Base-by-base conservation (phyloP, 2,113 vertebrate species). In the Cygnus atratus region DNA sequence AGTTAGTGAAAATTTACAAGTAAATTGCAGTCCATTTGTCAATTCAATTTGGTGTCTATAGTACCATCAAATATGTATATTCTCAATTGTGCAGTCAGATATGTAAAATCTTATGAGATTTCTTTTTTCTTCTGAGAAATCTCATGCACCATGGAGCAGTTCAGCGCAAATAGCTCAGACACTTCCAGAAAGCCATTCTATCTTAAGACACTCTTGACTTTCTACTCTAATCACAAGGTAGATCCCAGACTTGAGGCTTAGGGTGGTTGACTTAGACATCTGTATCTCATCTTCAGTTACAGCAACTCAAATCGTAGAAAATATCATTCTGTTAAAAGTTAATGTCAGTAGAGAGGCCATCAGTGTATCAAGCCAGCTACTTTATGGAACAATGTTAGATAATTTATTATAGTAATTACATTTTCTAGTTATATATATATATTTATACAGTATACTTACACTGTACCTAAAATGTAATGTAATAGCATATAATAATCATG, bases 21-120 rank as follows among this genome's bases (percentile, higher is more conserved):
- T 3, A 43, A 67, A 46, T 75, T 37, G 5, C 61, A 46, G 28
- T 61, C 65, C 6, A 35, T 33, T 2, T 57, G 13, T 65, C 59
- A 28, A 41, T 83, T 71, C 0, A 0, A 2, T 74, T 41, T 25
- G 12, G 9, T 37, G 33, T 17, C 1, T 22, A 37, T 48, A 17
- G 11, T 37, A 33, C 4, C 3, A 35, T 37, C 13, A 54, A 17
- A 16, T 61, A 68, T 19, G 5, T 61, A 65, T 57, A n/a, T 37
- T 43, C 22, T 73, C 26, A 66, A 43, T 71, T 72, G 43, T 43
- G 13, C 28, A 31, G n/a, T 48, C 11, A 46, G 20, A 57, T 19
- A 67, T 14, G 52, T 75, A 50, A 79, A 93, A 52, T 33, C 11
- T 20, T 41, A 24, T 2, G 10, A 43, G 35, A 62, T 25, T 75